Evolutionary conservation across 2,113 vertebrate species (phyloP).

Genomic region (Acinonyx jubatus): DNA sequence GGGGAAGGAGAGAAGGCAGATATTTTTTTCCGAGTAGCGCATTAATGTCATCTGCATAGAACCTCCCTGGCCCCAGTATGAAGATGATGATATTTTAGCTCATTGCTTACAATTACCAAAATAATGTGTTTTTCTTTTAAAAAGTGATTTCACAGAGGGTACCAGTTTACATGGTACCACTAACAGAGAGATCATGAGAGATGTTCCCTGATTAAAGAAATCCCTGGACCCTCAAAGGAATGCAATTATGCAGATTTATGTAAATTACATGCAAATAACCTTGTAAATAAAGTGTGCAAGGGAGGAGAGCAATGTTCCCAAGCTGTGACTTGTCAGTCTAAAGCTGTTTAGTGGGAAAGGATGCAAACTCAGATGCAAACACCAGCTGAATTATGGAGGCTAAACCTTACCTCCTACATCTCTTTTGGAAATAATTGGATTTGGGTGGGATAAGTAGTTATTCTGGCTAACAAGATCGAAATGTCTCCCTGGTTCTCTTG

Average conservation of each 20-base stretch:
- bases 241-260: constrained; percentile 73
- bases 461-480: not conserved
- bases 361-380: constrained; percentile 16
- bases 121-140: constrained; percentile 49
- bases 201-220: constrained; percentile 72
- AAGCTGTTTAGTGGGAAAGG: constrained; percentile 57
- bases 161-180: constrained; percentile 11
- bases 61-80: not conserved
- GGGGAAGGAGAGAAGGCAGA: not conserved
- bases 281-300: constrained; percentile 63
- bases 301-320: constrained; percentile 35
- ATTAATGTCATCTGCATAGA: fast-evolving
- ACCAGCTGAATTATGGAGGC: not conserved
- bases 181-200: constrained; percentile 58
- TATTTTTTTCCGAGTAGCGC: not conserved
- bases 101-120: constrained; percentile 51
- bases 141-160: constrained; percentile 59
- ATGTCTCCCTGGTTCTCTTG: not conserved
- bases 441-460: not conserved
- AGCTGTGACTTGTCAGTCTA: constrained; percentile 73
- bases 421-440: constrained; percentile 48
- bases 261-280: constrained; percentile 54
- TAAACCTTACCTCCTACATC: not conserved
- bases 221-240: constrained; percentile 65
- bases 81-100: not conserved